Evolutionary conservation across 1,140 invertebrate genomes (phyloP), one percentile per base, ranked within the genome.

Genomic region (Rhagoletis pomonella): DNA sequence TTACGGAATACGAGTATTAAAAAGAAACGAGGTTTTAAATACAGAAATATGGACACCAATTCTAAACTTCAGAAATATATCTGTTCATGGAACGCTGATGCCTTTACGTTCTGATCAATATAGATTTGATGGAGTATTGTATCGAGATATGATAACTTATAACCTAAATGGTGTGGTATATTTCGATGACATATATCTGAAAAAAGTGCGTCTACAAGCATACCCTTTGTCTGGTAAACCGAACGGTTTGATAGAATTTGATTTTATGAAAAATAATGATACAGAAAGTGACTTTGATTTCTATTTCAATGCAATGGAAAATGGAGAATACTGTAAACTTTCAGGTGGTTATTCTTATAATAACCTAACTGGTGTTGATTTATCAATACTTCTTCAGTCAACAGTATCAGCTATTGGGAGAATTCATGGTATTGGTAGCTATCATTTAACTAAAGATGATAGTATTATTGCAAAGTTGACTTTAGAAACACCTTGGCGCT

Each of bases 41-140:
- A 88, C 92, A 42, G 92, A 93, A 39, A 85, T 93, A 7, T 90
- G 89, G 90, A 93, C 92, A 17, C 92, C 92, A 3, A 67, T 93
- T 10, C 89, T 90, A 60, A 90, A 90, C 73, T 93, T 89, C 87
- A 87, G 89, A 0, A 93, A 93, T 81, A 89, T 93, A 6, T 92
- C 92, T 3, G 89, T 93, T 90, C 90, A 92, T 39, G 91, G 91
- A 3, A 90, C 91, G 0, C n/a, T 91, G 5, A 89, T 64, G 42
- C 58, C 87, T 1, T 65, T 65, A 0, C 89, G 90, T 87, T 59
- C 89, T 3, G 85, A 89, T 6, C 89, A 90, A 14, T 92, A 90
- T 9, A 89, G 89, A 64, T 88, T 93, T 0, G 73, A 87, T 0
- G 92, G 92, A 5, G 89, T 91, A 64, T 65, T 93, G 0, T 93